Conservation (phyloP, 1,140 invertebrate genomes). For the Tachypleus tridentatus region DNA sequence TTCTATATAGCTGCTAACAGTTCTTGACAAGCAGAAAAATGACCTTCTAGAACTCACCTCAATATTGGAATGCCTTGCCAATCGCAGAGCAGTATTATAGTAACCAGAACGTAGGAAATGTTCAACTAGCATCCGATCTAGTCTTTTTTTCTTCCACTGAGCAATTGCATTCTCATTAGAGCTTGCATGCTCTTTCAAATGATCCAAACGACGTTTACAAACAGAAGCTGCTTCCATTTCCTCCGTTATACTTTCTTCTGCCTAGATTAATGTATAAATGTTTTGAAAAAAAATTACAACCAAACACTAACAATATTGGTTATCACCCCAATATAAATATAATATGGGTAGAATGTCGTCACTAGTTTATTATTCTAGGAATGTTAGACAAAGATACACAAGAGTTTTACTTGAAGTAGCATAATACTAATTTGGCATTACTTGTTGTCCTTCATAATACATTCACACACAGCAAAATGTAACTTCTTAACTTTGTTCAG, state of each 20-base stretch:
- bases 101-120: conserved; percentile 92
- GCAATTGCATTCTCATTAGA: conserved; percentile 45
- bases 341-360: not conserved
- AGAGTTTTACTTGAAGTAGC: no score
- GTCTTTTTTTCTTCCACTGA: conserved; percentile 66
- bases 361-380: no score
- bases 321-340: not conserved
- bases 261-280: conserved; percentile 34
- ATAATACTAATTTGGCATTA: no score
- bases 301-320: conserved; percentile 1
- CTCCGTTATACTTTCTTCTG: conserved; percentile 80
- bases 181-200: conserved; percentile 58
- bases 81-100: conserved; percentile 72
- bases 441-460: no score
- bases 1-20: no score
- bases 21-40: no score
- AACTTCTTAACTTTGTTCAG: no score
- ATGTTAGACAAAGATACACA: no score
- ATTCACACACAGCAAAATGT: no score
- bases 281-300: not conserved
- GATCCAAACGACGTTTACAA: conserved; percentile 80
- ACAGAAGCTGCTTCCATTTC: conserved; percentile 75
- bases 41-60: conserved; percentile 35
- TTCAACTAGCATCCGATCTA: conserved; percentile 92
- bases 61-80: conserved; percentile 69